Evolutionary conservation across 2,797 vertebrate genomes (phyloP), one percentile per base, ranked within the genome.

Genomic region (Tamandua tetradactyla): DNA sequence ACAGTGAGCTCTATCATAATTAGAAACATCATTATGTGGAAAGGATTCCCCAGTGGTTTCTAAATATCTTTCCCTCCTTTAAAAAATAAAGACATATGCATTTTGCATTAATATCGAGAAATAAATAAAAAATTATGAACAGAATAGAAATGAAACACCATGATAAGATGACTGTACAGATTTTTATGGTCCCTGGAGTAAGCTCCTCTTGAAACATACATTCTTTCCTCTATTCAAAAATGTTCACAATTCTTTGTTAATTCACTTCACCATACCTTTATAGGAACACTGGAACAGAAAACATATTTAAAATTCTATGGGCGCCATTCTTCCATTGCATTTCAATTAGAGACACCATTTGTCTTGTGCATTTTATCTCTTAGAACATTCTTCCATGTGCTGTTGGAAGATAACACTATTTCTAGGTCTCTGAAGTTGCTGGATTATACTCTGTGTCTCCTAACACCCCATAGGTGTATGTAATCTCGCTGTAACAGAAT

Each of bases 401-500:
- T 59, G 42, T 55, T 66, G 52, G 42, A 87, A 94, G 81, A 97
- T 93, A 97, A 89, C 47, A 10, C n/a, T 35, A 15, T 95, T 91
- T 75, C 89, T 82, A 55, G 85, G 75, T 47, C 96, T 96, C 91
- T 75, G 88, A 94, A 95, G 93, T 94, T 87, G 88, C 66, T 71
- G 79, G 14, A 18, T 93, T 97, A 88, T 37, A 61, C 78, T 87
- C 47, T 20, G 75, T 90, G 81, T 91, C 96, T 96, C 89, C 95
- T 81, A 85, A 90, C 85, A 91, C 4, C 0, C 80, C 61, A 78
- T 64, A 95, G 94, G 92, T 96, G 95, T 89, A 35, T 66, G 89
- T 96, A 96, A 96, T 97, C 96, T 97, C 92, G 30, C 88, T 14
- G 20, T 75, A 96, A 96, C 96, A 96, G 5, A 55, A 84, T 68